Percentiles rank a stretch among this genome's conserved stretches.
phyloP scores from a whole-genome alignment of 2,888 invertebrate genomes.

The Polymixis flavicincta region DNA sequence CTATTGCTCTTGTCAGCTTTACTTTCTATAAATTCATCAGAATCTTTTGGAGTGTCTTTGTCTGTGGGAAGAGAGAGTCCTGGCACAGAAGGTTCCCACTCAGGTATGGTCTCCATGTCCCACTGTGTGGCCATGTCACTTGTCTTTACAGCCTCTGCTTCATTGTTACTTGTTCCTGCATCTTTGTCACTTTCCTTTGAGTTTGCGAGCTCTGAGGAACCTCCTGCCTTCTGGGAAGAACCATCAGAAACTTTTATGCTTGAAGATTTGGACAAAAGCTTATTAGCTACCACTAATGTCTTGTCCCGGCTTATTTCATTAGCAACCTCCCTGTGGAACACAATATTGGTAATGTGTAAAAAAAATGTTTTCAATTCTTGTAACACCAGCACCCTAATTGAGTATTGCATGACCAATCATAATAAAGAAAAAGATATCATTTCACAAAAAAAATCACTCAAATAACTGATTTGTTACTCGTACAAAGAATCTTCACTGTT shows the following conservation, averaged over 20 bases:
- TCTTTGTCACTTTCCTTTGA: slow-evolving; percentile 62
- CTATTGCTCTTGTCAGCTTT: slow-evolving; percentile 77
- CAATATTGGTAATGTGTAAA: neutral
- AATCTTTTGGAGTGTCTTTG: slow-evolving; percentile 74
- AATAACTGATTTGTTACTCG: neutral
- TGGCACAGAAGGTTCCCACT: slow-evolving; percentile 81
- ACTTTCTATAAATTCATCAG: slow-evolving; percentile 70
- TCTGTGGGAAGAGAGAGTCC: slow-evolving; percentile 76
- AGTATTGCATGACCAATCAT: too few species aligned
- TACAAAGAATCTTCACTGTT: neutral
- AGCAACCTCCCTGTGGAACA: slow-evolving; percentile 80
- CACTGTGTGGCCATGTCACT: slow-evolving; percentile 86
- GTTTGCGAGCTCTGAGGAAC: slow-evolving; percentile 42
- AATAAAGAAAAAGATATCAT: neutral
- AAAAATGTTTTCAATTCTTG: neutral
- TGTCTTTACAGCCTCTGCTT: slow-evolving; percentile 58
- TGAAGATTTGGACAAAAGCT: slow-evolving; percentile 69
- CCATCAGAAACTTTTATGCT: slow-evolving; percentile 64
- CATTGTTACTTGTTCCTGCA: slow-evolving; percentile 52
- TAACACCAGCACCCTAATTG: too few species aligned
- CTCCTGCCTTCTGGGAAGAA: slow-evolving; percentile 43
- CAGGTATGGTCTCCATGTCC: slow-evolving; percentile 78
- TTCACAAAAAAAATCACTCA: neutral
- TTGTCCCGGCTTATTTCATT: slow-evolving; percentile 87
- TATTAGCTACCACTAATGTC: slow-evolving; percentile 72